Evolutionary conservation across 2,888 invertebrate genomes (phyloP).

Genomic region (Neoaliturus tenellus): DNA sequence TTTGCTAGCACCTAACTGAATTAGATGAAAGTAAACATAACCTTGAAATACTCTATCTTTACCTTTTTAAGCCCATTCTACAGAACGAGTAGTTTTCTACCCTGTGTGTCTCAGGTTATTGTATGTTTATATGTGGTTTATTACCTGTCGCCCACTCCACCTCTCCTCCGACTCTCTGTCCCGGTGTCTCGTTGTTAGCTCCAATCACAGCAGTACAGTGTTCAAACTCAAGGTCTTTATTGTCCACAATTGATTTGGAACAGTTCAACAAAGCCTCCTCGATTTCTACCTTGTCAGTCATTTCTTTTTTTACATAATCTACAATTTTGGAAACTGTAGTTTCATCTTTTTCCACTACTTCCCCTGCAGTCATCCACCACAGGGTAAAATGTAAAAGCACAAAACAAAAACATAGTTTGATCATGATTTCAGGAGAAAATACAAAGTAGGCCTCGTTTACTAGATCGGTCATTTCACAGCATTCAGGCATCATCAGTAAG

Average conservation of each 20-base stretch:
- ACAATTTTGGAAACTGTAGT: neutral
- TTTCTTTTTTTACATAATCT: neutral
- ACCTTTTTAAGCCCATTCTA: too few relatives aligned
- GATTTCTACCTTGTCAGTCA: neutral
- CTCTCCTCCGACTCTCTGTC: constrained; percentile 11
- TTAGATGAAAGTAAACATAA: too few relatives aligned
- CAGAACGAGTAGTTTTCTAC: too few relatives aligned
- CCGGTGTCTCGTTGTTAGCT: constrained; percentile 27
- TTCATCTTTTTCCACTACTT: neutral
- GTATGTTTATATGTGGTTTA: too few relatives aligned
- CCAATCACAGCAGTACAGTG: constrained; percentile 27
- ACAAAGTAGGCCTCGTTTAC: neutral
- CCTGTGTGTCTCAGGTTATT: too few relatives aligned
- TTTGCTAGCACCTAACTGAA: too few relatives aligned
- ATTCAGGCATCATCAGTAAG: constrained; percentile 9
- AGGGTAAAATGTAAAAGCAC: neutral
- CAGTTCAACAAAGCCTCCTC: neutral
- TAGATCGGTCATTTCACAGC: constrained; percentile 7
- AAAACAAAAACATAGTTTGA: neutral
- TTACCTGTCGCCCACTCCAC: constrained; percentile 38
- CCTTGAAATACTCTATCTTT: too few relatives aligned
- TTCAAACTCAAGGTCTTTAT: neutral
- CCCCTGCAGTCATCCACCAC: constrained; percentile 6
- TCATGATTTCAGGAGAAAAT: neutral
- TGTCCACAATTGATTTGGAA: constrained; percentile 14